These are phyloP conservation scores for Busseola fusca DNA, from an alignment of 2,888 invertebrate species.

Conservation along the genomic window DNA sequence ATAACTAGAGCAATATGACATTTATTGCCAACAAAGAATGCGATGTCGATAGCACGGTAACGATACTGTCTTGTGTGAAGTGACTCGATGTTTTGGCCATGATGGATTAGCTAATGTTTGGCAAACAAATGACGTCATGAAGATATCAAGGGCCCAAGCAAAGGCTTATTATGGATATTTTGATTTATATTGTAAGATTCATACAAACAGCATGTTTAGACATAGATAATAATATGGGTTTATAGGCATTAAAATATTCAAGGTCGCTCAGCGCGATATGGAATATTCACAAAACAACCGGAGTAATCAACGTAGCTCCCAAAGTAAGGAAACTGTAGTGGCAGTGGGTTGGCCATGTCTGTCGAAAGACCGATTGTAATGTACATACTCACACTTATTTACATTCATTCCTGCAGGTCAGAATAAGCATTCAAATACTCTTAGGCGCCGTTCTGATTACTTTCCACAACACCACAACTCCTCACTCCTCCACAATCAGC, in stretches of 20 bases:
- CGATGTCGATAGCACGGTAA: slow-evolving; percentile 19
- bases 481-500: no score
- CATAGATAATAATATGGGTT: neutral
- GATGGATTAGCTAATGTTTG: slow-evolving; percentile 57
- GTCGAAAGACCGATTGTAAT: no score
- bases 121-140: slow-evolving; percentile 44
- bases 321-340: neutral
- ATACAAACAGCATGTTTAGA: slow-evolving; percentile 5
- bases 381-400: no score
- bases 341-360: neutral
- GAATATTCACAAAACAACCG: neutral
- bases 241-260: neutral
- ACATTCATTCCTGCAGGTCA: no score
- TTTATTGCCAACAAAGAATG: slow-evolving; percentile 47
- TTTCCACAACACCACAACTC: no score
- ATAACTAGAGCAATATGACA: neutral
- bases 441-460: no score
- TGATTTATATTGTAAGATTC: slow-evolving; percentile 31
- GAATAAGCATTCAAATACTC: no score
- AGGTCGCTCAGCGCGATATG: neutral
- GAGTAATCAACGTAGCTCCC: neutral
- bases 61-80: slow-evolving; percentile 16
- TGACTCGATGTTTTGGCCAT: slow-evolving; percentile 29
- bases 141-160: slow-evolving; percentile 33
- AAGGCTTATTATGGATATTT: slow-evolving; percentile 34